Conservation (phyloP, 2,113 vertebrate species). For the Epinephelus fuscoguttatus region DNA sequence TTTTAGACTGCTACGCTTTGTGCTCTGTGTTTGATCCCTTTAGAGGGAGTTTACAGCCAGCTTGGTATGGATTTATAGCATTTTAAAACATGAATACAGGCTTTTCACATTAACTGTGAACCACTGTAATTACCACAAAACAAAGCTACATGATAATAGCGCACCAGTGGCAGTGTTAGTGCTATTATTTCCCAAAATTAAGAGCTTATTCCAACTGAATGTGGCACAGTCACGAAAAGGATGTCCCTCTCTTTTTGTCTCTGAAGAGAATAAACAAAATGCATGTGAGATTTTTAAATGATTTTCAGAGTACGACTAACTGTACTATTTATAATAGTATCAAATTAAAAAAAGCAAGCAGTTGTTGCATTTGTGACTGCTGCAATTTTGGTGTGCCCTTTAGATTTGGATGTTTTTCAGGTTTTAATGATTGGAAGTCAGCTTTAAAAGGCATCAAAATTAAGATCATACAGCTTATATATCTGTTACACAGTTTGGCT, state of each 20-base stretch:
- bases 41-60: neutral
- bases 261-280: neutral
- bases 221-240: neutral
- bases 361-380: neutral
- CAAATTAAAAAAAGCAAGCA: neutral
- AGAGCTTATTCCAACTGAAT: neutral
- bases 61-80: neutral
- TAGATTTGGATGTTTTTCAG: neutral
- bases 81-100: constrained; percentile 10
- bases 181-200: neutral
- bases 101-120: constrained; percentile 27
- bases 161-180: neutral
- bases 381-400: neutral
- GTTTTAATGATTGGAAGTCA: neutral
- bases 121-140: constrained; percentile 19
- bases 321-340: neutral
- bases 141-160: neutral
- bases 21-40: constrained; percentile 4
- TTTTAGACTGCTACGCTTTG: neutral
- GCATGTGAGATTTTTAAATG: neutral
- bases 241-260: neutral
- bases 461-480: neutral
- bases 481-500: neutral
- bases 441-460: neutral
- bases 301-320: neutral